Evolutionary conservation across 2,797 vertebrate species (phyloP), one percentile per base, ranked within the genome.

Genomic region (Diglossa cyanea): DNA sequence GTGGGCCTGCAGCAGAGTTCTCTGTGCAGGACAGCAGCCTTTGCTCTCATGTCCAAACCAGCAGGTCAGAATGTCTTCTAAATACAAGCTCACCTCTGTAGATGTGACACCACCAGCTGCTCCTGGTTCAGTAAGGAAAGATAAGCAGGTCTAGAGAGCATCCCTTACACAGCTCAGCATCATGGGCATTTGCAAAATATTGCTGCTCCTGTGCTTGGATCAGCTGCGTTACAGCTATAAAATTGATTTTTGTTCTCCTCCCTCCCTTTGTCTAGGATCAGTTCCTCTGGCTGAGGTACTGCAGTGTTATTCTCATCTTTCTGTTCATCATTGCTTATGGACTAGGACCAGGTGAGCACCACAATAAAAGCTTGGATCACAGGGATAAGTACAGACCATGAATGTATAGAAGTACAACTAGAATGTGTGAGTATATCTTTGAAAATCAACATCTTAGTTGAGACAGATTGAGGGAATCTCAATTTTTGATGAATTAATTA

Each of bases 301-400:
- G 98, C 91, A 99, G 98, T 86, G 98, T 99, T 97, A 18, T 76
- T 72, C 98, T 99, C 93, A 97, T 99, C 91, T 99, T 99, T 90
- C 98, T 98, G 68, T 99, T 99, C 93, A 98, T 99, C 81, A 97
- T 99, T 96, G 99, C 98, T 96, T 99, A 99, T 82, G 99, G 99
- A 79, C 97, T 98, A 91, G 99, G 99, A 79, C 99, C 99, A 86
- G 98, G 99, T 99, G 86, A 98, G 98, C 97, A 57, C 21, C 65
- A 50, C 42, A 68, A 19, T 7, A 77, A 65, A 47, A 55, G 5
- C 8, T 35, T 54, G 40, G 57, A 23, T 17, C 9, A 7, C 16
- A 33, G 18, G 39, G 55, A 45, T 63, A 88, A 75, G 17, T 10
- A 90, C n/a, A 79, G 31, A 7, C 44, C 33, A 40, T 37, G 20